These are phyloP conservation scores for Stictonetta naevosa DNA, from an alignment of 2,113 vertebrate genomes.

Conservation along the genomic window DNA sequence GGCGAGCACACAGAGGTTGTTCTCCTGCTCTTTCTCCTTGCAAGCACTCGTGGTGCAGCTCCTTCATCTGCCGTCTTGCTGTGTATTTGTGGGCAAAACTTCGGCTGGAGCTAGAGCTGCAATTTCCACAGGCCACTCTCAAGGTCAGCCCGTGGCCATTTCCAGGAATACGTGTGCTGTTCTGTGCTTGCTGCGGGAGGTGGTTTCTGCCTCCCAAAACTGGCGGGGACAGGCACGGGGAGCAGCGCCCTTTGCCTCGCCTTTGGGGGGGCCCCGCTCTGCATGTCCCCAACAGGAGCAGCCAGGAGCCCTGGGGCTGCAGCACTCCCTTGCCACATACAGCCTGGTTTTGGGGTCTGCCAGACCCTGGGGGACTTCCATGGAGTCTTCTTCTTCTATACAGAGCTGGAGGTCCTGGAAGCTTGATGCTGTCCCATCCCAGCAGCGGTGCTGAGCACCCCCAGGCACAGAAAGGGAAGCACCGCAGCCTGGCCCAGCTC, in stretches of 20 bases:
- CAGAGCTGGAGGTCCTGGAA: not conserved
- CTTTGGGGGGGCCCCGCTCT: too few species aligned
- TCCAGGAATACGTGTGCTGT: not conserved
- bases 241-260: not conserved
- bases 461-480: not conserved
- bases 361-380: not conserved
- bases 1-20: not conserved
- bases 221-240: not conserved
- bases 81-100: not conserved
- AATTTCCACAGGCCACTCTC: not conserved
- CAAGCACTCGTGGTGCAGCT: fast-evolving
- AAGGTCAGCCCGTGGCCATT: not conserved
- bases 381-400: not conserved
- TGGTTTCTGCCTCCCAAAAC: not conserved
- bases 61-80: not conserved
- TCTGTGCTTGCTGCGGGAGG: not conserved
- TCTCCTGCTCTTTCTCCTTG: not conserved
- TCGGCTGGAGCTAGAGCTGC: not conserved
- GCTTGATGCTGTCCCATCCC: not conserved
- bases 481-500: not conserved
- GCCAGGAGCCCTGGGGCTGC: not conserved
- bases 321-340: not conserved
- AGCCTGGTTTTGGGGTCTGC: not conserved
- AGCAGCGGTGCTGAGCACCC: not conserved
- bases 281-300: not conserved